phyloP scores from a whole-genome alignment of 1,140 invertebrate genomes.

The Platorchestia sp. region DNA sequence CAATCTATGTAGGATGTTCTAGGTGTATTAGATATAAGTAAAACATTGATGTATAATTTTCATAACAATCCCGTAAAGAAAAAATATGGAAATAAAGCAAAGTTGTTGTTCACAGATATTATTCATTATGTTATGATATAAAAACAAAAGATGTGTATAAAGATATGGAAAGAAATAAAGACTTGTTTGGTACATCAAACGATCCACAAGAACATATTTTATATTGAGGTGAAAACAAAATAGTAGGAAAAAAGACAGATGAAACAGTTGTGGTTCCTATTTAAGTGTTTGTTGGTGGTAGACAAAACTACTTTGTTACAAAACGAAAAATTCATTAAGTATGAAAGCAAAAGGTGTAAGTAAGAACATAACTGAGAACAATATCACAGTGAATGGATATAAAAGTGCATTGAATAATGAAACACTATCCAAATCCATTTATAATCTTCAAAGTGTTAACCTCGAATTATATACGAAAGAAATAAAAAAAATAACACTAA shows the following conservation, averaged over 20 bases:
- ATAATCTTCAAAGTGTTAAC: not conserved
- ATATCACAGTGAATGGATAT: slow-evolving; percentile 13
- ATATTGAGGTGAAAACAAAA: slow-evolving; percentile 41
- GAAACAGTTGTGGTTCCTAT: not conserved
- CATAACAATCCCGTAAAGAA: slow-evolving; percentile 49
- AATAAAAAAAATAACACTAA: not conserved
- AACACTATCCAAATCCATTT: too few species aligned
- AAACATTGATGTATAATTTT: slow-evolving; percentile 39
- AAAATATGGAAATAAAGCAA: slow-evolving; percentile 15
- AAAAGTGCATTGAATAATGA: not conserved
- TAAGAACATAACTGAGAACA: not conserved
- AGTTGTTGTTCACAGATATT: slow-evolving; percentile 44
- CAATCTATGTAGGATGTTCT: slow-evolving; percentile 47
- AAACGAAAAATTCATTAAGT: not conserved
- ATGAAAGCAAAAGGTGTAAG: slow-evolving; percentile 29
- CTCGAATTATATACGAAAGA: not conserved
- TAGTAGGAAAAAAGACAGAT: slow-evolving; percentile 59
- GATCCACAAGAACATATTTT: not conserved
- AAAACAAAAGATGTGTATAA: slow-evolving; percentile 52
- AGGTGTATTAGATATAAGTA: slow-evolving; percentile 55
- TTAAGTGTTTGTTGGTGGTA: not conserved
- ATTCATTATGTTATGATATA: slow-evolving; percentile 54
- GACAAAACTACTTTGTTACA: not conserved
- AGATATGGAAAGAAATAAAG: slow-evolving; percentile 40
- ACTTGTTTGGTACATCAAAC: slow-evolving; percentile 57